Percentiles rank a stretch among this genome's conserved stretches.
Conservation (phyloP, 2,113 vertebrate species). For the Ceuthmochares aereus region DNA sequence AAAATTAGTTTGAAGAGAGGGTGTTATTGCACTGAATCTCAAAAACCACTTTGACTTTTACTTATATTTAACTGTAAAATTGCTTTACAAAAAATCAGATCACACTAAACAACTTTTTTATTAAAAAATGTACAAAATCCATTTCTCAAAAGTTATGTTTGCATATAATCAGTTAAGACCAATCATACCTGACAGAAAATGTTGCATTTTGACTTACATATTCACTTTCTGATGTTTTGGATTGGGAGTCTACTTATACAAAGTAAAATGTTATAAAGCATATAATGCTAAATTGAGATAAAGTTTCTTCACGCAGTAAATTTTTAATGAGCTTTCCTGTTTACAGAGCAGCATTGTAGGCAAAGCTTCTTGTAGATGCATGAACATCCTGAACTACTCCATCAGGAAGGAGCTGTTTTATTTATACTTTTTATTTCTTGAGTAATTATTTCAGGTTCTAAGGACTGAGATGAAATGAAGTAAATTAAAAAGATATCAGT, state of each 20-base stretch:
- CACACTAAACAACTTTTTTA: neutral
- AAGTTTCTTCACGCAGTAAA: neutral
- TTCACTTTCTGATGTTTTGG: neutral
- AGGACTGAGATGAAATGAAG: slow-evolving; percentile 10
- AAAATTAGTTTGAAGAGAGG: neutral
- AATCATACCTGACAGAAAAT: neutral
- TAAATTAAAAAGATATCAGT: slow-evolving; percentile 52
- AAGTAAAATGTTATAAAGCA: neutral
- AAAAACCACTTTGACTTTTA: neutral
- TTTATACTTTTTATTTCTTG: neutral
- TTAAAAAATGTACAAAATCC: neutral
- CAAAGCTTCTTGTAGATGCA: neutral
- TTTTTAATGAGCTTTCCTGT: neutral
- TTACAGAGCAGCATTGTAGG: neutral
- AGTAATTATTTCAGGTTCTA: neutral
- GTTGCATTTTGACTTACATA: neutral
- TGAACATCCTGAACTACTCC: neutral
- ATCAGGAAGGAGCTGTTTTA: neutral
- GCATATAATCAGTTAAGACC: neutral
- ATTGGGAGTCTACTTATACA: neutral
- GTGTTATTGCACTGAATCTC: neutral
- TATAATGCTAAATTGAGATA: neutral
- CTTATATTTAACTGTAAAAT: neutral
- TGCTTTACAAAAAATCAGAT: neutral
- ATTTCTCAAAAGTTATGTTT: neutral